These are phyloP conservation scores for Ochropleura plecta DNA, from an alignment of 2,888 invertebrate genomes.

Conservation along the genomic window DNA sequence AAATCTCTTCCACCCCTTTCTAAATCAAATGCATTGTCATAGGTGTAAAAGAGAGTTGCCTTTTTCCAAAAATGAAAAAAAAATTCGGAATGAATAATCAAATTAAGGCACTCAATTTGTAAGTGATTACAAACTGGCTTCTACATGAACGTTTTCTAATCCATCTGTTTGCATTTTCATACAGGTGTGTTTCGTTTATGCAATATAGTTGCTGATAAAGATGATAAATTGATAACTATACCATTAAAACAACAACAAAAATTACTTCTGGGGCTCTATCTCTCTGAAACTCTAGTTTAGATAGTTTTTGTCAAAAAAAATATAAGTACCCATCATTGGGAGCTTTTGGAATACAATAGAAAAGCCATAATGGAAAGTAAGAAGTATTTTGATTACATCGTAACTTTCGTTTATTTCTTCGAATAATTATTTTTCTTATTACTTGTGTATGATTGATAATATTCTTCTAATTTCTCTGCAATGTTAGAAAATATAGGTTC, in stretches of 20 bases:
- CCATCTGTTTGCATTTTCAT: not conserved
- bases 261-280: not conserved
- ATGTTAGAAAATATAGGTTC: slow-evolving; percentile 40
- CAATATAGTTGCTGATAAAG: not conserved
- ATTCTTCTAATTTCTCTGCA: slow-evolving; percentile 24
- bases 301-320: not conserved
- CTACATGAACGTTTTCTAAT: not conserved
- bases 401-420: slow-evolving; percentile 3
- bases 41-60: not conserved
- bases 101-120: not conserved
- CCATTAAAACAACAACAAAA: slow-evolving; percentile 7
- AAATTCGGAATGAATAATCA: not conserved
- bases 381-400: slow-evolving; percentile 32
- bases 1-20: too few species aligned
- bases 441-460: slow-evolving; percentile 27
- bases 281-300: not conserved
- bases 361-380: slow-evolving; percentile 12
- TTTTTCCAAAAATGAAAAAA: not conserved
- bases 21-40: not conserved
- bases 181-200: not conserved
- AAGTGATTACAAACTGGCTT: not conserved
- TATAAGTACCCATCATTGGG: not conserved
- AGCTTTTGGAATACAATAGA: not conserved
- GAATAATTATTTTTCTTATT: slow-evolving; percentile 16
- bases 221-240: not conserved